Base-by-base conservation (phyloP, 1,140 invertebrate species). In the Cherax quadricarinatus region DNA sequence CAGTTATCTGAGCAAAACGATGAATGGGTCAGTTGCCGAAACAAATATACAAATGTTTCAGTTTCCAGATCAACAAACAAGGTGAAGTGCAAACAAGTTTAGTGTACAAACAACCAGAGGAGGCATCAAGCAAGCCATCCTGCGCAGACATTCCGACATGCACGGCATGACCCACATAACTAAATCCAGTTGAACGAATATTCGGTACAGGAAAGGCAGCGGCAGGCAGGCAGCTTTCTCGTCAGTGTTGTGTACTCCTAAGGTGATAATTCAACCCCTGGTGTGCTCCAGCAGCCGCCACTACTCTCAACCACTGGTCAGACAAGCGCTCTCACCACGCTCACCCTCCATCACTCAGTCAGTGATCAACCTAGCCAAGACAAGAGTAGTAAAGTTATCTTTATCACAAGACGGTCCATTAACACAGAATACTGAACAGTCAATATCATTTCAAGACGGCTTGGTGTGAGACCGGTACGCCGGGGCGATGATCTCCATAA, bases 171-270 rank as follows among this genome's bases (percentile, higher is more conserved):
- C 86, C 86, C 78, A 88, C 86, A 88, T 88, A 79, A 79, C 78
- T 57, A 53, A 73, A 80, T 48, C 78, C 86, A 88, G 75, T 88
- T 88, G 86, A 60, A n/a, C 86, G 81, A 80, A 88, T 53, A 88
- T 30, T 80, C 73, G 60, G 16, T 78, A 48, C n/a, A 79, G 78
- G 49, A 88, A 80, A 7, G 53, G 12, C 80, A 24, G 16, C 48
- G 30, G 30, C 30, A 41, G 30, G 30, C 30, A 16, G 9, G 12
- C 53, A n/a, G 53, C 82, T 84, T 84, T 84, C 82, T 84, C 82
- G 57, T 62, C 82, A 3, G 53, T 24, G 18, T 10, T 21, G n/a
- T 41, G 70, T 75, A 12, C 70, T 30, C 3, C 24, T 7, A 30
- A 75, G 70, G 70, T 30, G n/a, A 12, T 18, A 12, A 3, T 18